Evolutionary conservation across 2,797 vertebrate species (phyloP).

Genomic region (Meda fulgida): DNA sequence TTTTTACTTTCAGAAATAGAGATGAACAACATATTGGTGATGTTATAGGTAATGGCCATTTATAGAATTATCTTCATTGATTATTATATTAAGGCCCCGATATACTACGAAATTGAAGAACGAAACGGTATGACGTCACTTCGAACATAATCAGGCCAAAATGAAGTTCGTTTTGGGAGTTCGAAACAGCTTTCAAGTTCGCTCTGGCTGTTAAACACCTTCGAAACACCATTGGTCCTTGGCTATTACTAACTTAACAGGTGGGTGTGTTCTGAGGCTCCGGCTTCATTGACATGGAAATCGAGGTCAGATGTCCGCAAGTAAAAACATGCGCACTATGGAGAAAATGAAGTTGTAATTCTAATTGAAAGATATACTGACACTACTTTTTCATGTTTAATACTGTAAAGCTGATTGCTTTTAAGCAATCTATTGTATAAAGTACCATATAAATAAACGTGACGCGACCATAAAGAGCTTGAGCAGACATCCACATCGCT

Average conservation of each 20-base stretch:
- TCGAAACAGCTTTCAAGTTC: background rate
- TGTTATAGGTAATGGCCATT: background rate
- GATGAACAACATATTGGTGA: background rate
- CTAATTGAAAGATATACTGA: too few species aligned
- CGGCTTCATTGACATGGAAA: background rate
- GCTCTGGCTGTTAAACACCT: background rate
- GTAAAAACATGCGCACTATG: too few species aligned
- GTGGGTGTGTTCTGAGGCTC: background rate
- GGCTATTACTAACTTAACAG: background rate
- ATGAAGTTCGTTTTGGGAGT: background rate
- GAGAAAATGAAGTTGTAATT: too few species aligned
- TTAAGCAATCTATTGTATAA: too few species aligned
- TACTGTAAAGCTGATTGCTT: too few species aligned
- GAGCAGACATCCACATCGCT: too few species aligned
- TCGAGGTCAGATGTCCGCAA: background rate
- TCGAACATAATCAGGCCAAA: background rate
- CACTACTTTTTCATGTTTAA: too few species aligned
- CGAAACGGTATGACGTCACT: background rate
- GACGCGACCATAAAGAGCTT: too few species aligned
- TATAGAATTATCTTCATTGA: background rate
- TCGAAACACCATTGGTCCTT: background rate
- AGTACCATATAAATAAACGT: too few species aligned
- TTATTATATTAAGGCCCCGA: background rate
- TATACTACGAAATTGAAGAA: background rate
- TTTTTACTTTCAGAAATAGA: background rate